Conservation (phyloP, 2,113 vertebrate species). For the Triplophysa tibetana region DNA sequence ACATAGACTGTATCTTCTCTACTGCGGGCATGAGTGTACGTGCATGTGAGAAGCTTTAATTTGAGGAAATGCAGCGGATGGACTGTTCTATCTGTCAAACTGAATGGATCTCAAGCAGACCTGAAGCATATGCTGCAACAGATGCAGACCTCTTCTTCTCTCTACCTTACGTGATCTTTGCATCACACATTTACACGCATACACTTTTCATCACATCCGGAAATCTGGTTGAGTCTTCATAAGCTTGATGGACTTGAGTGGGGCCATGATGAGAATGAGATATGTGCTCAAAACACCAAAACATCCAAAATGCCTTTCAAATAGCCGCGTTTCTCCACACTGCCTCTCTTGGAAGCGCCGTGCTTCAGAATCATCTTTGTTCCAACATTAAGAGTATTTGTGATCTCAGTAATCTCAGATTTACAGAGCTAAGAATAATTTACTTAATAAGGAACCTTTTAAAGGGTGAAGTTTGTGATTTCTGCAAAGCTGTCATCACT, state of each 20-base stretch:
- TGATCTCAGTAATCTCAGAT: neutral
- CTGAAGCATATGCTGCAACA: slow-evolving; percentile 30
- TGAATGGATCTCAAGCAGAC: slow-evolving; percentile 7
- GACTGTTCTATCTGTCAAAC: slow-evolving; percentile 18
- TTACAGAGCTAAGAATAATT: neutral
- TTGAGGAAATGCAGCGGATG: neutral
- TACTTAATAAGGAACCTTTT: too few species aligned
- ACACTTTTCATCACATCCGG: slow-evolving; percentile 5
- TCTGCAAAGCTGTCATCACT: too few species aligned
- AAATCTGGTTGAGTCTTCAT: slow-evolving; percentile 1
- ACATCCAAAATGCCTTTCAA: neutral
- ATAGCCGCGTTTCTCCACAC: neutral
- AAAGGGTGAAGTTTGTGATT: too few species aligned
- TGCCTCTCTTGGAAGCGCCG: neutral
- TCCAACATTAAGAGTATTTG: neutral
- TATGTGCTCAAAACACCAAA: slow-evolving; percentile 19
- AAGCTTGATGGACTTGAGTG: slow-evolving; percentile 12
- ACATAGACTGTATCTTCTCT: neutral
- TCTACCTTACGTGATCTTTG: neutral
- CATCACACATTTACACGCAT: neutral
- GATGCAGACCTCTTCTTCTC: slow-evolving; percentile 13
- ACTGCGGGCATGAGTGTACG: too few species aligned
- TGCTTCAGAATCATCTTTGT: neutral
- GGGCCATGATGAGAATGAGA: slow-evolving; percentile 2
- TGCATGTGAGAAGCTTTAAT: neutral